These are phyloP conservation scores for Coendou prehensilis DNA, from an alignment of 2,797 vertebrate species.

Conservation along the genomic window DNA sequence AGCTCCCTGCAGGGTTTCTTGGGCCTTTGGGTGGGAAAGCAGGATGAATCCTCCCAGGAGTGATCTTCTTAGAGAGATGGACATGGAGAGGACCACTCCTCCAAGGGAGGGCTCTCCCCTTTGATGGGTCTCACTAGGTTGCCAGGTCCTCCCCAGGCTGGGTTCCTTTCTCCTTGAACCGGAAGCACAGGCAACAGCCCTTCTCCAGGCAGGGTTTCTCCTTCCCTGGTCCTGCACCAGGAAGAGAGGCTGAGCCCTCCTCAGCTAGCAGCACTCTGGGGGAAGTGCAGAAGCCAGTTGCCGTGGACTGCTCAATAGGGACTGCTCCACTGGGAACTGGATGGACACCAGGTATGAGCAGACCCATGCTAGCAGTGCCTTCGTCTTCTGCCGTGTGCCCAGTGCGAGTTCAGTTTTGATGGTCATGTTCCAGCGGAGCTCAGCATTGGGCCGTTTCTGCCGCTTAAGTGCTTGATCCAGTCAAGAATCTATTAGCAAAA, in stretches of 20 bases:
- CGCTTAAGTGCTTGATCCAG: constrained; percentile 96
- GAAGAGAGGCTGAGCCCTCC: constrained; percentile 76
- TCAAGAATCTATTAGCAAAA: constrained; percentile 91
- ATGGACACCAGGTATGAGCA: constrained; percentile 89
- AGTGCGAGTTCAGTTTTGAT: constrained; percentile 85
- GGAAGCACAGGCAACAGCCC: constrained; percentile 76
- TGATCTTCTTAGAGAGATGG: constrained; percentile 81
- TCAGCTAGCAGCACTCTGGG: constrained; percentile 87
- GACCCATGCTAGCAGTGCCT: constrained; percentile 95
- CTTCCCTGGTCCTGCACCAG: constrained; percentile 64
- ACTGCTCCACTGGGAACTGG: constrained; percentile 93
- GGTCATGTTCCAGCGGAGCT: constrained; percentile 80
- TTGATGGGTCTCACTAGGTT: constrained; percentile 68
- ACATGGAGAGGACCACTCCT: constrained; percentile 83
- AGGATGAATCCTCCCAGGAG: constrained; percentile 55
- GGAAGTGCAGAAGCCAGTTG: constrained; percentile 92
- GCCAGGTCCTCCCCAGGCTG: constrained; percentile 62
- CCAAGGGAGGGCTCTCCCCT: constrained; percentile 77
- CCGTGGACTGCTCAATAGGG: constrained; percentile 90
- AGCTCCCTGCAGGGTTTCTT: constrained; percentile 78
- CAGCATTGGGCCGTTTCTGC: constrained; percentile 89
- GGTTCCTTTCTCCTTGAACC: constrained; percentile 78
- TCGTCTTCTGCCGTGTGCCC: constrained; percentile 93
- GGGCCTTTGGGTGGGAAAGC: constrained; percentile 76
- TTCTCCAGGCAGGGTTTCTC: constrained; percentile 75